Percentiles rank a stretch among this genome's conserved stretches.
Conservation (phyloP, 1,140 invertebrate species). For the Pemphigus obesinymphae region DNA sequence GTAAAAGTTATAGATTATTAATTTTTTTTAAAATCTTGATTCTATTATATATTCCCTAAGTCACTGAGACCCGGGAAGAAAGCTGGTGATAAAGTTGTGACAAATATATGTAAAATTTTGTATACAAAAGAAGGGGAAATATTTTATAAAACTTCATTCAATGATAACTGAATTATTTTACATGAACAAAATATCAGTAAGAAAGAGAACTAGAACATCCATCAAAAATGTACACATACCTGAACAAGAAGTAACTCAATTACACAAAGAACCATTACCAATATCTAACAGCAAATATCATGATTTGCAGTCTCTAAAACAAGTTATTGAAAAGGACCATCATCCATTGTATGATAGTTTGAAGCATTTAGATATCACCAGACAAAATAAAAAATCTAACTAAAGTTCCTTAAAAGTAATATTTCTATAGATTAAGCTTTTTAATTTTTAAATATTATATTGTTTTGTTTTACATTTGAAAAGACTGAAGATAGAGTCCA, state of each 20-base stretch:
- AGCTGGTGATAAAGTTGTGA: conserved; percentile 40
- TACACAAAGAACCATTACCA: conserved; percentile 4
- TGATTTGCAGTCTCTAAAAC: conserved; percentile 40
- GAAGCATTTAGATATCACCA: conserved; percentile 11
- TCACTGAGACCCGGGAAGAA: conserved; percentile 42
- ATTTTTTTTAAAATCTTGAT: conserved; percentile 31
- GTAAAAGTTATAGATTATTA: conserved; percentile 14
- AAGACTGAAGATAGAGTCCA: neutral
- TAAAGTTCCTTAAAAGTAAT: neutral
- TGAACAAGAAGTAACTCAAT: neutral
- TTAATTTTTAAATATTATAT: conserved; percentile 2
- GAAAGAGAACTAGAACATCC: neutral
- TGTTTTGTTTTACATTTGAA: neutral
- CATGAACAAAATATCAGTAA: neutral
- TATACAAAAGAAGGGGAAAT: neutral
- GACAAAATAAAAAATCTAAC: neutral
- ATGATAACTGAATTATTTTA: neutral
- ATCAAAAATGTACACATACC: neutral
- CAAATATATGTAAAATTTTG: conserved; percentile 33
- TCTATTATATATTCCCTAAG: conserved; percentile 1
- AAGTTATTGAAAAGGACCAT: conserved; percentile 22
- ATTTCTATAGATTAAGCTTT: neutral
- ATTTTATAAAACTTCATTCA: neutral
- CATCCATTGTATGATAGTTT: conserved; percentile 42
- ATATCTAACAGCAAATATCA: conserved; percentile 37